Percentiles rank a stretch among this genome's conserved stretches.
phyloP scores from a whole-genome alignment of 2,797 vertebrate genomes.

The Buphagus erythrorhynchus region DNA sequence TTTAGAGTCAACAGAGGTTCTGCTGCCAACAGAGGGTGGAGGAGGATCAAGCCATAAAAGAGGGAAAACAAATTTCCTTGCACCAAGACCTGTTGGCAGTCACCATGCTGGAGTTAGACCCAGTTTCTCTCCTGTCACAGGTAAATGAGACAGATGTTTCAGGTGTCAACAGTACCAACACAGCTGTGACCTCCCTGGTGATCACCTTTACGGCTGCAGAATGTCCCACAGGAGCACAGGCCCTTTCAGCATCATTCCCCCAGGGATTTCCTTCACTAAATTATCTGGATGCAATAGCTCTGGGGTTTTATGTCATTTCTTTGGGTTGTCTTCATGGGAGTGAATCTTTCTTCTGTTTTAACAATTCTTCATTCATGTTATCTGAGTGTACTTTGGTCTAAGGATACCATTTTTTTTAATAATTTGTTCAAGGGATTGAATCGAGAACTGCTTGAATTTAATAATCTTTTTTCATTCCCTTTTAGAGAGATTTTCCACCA shows the following conservation, averaged over 20 bases:
- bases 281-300: neutral
- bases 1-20: neutral
- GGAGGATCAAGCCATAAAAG: neutral
- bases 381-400: neutral
- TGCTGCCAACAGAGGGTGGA: neutral
- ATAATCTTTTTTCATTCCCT: neutral
- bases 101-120: neutral
- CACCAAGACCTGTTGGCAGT: neutral
- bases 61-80: neutral
- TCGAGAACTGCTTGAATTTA: neutral
- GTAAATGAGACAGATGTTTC: neutral
- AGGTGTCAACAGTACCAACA: neutral
- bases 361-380: neutral
- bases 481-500: neutral
- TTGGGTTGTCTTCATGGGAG: neutral
- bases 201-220: neutral
- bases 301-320: neutral
- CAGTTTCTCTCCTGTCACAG: rapidly evolving
- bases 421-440: neutral
- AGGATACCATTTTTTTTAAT: neutral
- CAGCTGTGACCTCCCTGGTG: neutral
- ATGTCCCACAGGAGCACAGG: neutral
- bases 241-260: rapidly evolving
- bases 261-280: neutral
- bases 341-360: neutral